These are phyloP conservation scores for Dicrurus megarhynchus DNA, from an alignment of 2,113 vertebrate species.

Conservation along the genomic window DNA sequence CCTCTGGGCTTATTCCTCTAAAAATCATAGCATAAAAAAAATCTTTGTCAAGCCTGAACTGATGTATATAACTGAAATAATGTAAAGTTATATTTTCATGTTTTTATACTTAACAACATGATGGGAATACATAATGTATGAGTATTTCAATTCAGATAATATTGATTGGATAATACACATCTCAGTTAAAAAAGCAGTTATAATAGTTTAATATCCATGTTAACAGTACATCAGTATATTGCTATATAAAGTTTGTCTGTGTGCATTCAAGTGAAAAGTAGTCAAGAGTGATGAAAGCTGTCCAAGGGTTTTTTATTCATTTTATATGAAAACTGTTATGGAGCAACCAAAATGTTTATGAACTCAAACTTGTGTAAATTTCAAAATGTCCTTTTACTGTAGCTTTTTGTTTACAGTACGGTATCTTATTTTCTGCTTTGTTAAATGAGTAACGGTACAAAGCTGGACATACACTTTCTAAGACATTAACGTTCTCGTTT, in stretches of 20 bases:
- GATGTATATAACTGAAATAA: slow-evolving; percentile 82
- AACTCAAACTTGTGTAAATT: slow-evolving; percentile 81
- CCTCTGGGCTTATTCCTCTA: slow-evolving; percentile 76
- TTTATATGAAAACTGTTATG: slow-evolving; percentile 81
- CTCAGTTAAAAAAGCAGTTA: slow-evolving; percentile 71
- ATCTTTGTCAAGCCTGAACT: slow-evolving; percentile 78
- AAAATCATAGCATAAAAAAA: slow-evolving; percentile 60
- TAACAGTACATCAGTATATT: slow-evolving; percentile 76
- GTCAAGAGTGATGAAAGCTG: slow-evolving; percentile 78
- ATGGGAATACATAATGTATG: slow-evolving; percentile 75
- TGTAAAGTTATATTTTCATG: slow-evolving; percentile 88
- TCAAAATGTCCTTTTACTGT: slow-evolving; percentile 79
- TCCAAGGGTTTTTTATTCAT: slow-evolving; percentile 80
- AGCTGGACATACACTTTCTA: slow-evolving; percentile 78
- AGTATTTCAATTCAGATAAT: slow-evolving; percentile 76
- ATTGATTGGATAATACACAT: slow-evolving; percentile 73
- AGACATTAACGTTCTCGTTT: slow-evolving; percentile 71
- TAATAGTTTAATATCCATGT: slow-evolving; percentile 79
- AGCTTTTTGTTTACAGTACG: slow-evolving; percentile 78
- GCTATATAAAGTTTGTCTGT: slow-evolving; percentile 78
- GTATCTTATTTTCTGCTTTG: slow-evolving; percentile 76
- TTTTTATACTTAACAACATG: slow-evolving; percentile 80
- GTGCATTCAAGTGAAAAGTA: slow-evolving; percentile 80
- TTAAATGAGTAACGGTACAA: slow-evolving; percentile 74
- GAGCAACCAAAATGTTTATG: slow-evolving; percentile 80